Evolutionary conservation across 2,888 invertebrate genomes (phyloP), one percentile per base, ranked within the genome.

Genomic region (Eutolmus rufibarbis): DNA sequence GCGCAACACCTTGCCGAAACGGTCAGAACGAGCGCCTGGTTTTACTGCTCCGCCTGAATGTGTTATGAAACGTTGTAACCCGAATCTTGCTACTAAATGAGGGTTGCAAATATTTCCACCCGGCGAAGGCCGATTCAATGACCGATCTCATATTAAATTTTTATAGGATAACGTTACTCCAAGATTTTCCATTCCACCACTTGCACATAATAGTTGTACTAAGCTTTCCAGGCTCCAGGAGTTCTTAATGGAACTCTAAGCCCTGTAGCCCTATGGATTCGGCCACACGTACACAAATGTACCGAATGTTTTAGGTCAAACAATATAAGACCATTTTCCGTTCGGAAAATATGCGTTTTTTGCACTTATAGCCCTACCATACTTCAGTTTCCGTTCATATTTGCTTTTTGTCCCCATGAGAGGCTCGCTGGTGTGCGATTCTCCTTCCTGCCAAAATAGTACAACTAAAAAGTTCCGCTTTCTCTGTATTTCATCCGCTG

Each of bases 81-180:
- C 40, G 14, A 46, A 56, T n/a, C 84, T 40, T 66, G 66, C 37
- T 74, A 66, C 28, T n/a, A n/a, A n/a, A n/a, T n/a, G n/a, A n/a
- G n/a, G n/a, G n/a, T n/a, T n/a, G n/a, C n/a, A n/a, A n/a, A n/a
- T n/a, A n/a, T n/a, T 66, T 84, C 28, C 84, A 74, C n/a, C 46
- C 7, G 51, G n/a, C 81, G 12, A 34, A 34, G 31, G 40, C 43
- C n/a, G 37, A 40, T 46, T 19, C 37, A n/a, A 12, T 84, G 84
- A 56, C 56, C 66, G 51, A 74, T 84, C 19, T 84, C 74, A 84
- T 84, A 84, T 84, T 40, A 84, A 84, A 84, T 23, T 84, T 84
- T 84, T 84, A 84, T 66, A 23, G 37, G 12, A n/a, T 66, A 14
- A 74, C 74, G 43, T 84, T 74, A 84, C 74, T 74, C 66, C 23